Percentiles rank a stretch among this genome's conserved stretches.
Conservation (phyloP, 2,888 invertebrate genomes). For the Drosophila pegasa region DNA sequence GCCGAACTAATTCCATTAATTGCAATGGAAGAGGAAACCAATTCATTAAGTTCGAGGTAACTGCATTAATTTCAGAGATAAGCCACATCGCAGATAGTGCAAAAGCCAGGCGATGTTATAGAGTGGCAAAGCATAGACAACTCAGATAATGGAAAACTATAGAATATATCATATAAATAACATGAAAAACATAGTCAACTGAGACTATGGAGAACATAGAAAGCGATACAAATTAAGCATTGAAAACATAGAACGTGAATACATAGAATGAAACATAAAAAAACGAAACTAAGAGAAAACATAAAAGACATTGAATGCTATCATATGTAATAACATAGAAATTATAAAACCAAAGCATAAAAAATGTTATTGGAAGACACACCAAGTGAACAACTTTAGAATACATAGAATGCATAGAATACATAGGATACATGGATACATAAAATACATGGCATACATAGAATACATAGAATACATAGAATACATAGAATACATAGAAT, state of each 20-base stretch:
- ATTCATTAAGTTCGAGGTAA: conserved; percentile 1
- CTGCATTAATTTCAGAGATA: background rate
- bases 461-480: background rate
- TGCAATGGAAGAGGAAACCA: background rate
- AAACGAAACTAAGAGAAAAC: no score
- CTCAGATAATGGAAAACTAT: background rate
- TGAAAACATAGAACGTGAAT: background rate
- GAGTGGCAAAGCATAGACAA: background rate
- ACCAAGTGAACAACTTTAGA: no score
- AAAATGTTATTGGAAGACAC: no score
- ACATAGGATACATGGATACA: background rate
- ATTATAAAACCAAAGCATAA: no score
- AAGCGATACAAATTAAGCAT: background rate
- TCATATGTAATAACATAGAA: no score
- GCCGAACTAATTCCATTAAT: conserved; percentile 24
- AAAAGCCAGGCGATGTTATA: background rate
- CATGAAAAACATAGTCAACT: background rate
- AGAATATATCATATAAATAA: background rate
- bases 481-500: background rate
- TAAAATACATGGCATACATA: background rate
- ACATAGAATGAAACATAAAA: background rate
- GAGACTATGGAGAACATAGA: background rate
- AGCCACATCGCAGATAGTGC: conserved; percentile 5
- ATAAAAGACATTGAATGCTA: background rate
- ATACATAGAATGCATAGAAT: background rate